Percentiles rank a stretch among this genome's conserved stretches.
phyloP scores from a whole-genome alignment of 37 sponge, comb jelly and placozoan genomes.

The Dysidea cf. avara region DNA sequence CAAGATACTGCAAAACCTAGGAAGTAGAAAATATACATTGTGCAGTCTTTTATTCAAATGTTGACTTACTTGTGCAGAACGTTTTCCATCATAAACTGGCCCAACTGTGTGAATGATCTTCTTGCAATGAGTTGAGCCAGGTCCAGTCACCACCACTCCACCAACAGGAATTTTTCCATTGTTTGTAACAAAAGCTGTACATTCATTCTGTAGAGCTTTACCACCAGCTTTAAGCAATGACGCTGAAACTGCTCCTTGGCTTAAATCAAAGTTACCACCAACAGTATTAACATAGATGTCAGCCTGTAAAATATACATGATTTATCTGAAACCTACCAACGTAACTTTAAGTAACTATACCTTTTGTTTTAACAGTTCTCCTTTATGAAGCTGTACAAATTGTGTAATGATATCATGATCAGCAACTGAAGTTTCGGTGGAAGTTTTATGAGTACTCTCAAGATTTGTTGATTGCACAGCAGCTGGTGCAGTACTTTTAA shows the following conservation, averaged over 20 bases:
- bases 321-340: no score
- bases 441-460: no score
- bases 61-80: conserved; percentile 35
- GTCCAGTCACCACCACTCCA: conserved; percentile 48
- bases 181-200: conserved; percentile 1
- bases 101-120: conserved; percentile 50
- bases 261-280: conserved; percentile 26
- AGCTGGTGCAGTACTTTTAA: no score
- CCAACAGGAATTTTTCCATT: conserved; percentile 34
- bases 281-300: conserved; percentile 68
- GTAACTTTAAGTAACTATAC: background rate
- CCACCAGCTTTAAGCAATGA: conserved; percentile 51
- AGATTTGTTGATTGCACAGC: no score
- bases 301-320: conserved; percentile 34
- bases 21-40: background rate
- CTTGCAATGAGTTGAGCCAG: conserved; percentile 34
- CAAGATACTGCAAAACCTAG: conserved; percentile 20
- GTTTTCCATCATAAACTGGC: conserved; percentile 25
- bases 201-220: conserved; percentile 45
- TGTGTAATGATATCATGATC: no score
- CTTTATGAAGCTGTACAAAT: no score
- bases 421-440: no score
- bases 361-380: no score
- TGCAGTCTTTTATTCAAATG: no score
- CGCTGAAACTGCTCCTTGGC: conserved; percentile 39